A percentile compares a stretch with the other conserved stretches of the same genome.
These are phyloP conservation scores for Ranitomeya imitator DNA, from an alignment of 2,113 vertebrate genomes.

Conservation along the genomic window DNA sequence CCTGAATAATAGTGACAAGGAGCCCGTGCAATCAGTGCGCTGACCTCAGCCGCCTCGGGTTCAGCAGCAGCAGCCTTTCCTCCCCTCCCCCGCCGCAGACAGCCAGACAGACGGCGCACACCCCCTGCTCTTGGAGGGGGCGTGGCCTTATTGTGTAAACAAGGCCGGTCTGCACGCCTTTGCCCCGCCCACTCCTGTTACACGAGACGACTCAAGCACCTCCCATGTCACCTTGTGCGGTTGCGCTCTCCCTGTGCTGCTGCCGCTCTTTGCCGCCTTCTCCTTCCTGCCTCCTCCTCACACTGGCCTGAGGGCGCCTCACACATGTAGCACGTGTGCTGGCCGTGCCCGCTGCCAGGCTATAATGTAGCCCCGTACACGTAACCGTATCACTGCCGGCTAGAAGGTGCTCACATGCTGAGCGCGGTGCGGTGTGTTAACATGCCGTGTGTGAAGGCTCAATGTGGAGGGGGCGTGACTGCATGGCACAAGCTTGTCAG, in stretches of 20 bases:
- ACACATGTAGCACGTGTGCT: constrained; percentile 47
- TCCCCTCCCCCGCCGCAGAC: constrained; percentile 50
- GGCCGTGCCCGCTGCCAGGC: not conserved
- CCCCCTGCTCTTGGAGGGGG: constrained; percentile 33
- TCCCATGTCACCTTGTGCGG: constrained; percentile 19
- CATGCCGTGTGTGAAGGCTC: not conserved
- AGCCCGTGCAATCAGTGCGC: constrained; percentile 46
- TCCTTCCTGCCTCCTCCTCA: not conserved
- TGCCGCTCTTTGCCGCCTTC: constrained; percentile 50
- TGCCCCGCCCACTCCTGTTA: not conserved
- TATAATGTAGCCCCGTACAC: not conserved
- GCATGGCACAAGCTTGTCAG: not conserved
- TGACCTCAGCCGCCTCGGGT: constrained; percentile 58
- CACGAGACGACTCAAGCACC: not conserved
- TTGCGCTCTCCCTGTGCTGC: constrained; percentile 27
- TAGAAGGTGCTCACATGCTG: not conserved
- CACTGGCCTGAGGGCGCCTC: constrained; percentile 26
- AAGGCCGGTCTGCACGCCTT: constrained; percentile 14
- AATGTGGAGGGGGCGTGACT: constrained; percentile 42
- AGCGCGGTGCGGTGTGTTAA: no score
- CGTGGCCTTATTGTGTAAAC: constrained; percentile 50
- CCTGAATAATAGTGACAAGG: constrained; percentile 54
- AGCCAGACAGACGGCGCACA: constrained; percentile 52
- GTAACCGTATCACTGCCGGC: not conserved
- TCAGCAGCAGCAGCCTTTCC: constrained; percentile 38